Evolutionary conservation across 2,888 invertebrate species (phyloP).

Genomic region (Mamestra brassicae): DNA sequence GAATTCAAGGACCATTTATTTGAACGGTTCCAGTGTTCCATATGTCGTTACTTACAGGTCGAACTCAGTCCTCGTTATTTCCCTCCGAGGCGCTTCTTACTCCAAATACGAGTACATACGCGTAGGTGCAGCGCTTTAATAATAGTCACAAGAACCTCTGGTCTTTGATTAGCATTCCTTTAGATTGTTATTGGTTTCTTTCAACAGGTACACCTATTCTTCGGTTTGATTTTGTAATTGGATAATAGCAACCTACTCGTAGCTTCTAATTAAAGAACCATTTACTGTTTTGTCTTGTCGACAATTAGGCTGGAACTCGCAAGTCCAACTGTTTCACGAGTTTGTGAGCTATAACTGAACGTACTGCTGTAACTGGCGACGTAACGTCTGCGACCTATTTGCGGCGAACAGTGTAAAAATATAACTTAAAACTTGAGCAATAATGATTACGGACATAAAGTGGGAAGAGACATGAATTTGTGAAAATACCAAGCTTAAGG

Average conservation of each 20-base stretch:
- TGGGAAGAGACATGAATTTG: background rate
- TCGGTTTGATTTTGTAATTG: conserved; percentile 8
- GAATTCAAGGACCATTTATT: conserved; percentile 36
- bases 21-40: conserved; percentile 30
- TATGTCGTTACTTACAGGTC: conserved; percentile 37
- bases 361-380: conserved; percentile 39
- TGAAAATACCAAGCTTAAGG: background rate
- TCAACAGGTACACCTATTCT: background rate
- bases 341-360: conserved; percentile 39
- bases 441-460: conserved; percentile 20
- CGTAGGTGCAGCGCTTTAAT: conserved; percentile 1
- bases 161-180: conserved; percentile 21
- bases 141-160: background rate
- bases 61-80: conserved; percentile 25
- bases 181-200: background rate
- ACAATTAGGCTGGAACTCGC: conserved; percentile 4
- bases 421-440: conserved; percentile 15
- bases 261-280: conserved; percentile 5
- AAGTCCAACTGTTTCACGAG: conserved; percentile 22
- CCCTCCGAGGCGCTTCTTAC: conserved; percentile 12
- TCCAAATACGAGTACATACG: background rate
- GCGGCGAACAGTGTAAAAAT: conserved; percentile 28
- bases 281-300: background rate
- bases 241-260: conserved; percentile 9
- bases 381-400: conserved; percentile 51